phyloP scores from a whole-genome alignment of 2,888 invertebrate genomes.

The Venusia cambrica region DNA sequence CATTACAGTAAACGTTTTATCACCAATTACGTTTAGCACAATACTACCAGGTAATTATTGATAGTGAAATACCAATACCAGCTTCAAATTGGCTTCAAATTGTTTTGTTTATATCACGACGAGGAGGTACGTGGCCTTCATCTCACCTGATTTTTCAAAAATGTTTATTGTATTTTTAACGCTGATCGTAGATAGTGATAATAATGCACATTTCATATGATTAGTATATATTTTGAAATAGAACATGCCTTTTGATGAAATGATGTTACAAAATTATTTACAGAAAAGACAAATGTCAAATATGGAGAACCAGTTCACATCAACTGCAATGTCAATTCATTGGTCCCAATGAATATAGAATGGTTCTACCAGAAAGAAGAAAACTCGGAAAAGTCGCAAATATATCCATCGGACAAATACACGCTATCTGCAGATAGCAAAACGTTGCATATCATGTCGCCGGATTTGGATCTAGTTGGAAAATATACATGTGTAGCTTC shows the following conservation, averaged over 20 bases:
- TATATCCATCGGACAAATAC: slow-evolving; percentile 8
- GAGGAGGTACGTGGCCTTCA: too few species aligned
- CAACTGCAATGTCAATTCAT: slow-evolving; percentile 1
- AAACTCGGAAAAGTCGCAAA: slow-evolving; percentile 1
- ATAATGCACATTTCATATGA: too few species aligned
- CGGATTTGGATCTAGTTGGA: slow-evolving; percentile 16
- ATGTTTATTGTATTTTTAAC: too few species aligned
- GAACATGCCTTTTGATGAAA: too few species aligned
- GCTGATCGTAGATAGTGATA: too few species aligned
- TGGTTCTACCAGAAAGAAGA: slow-evolving; percentile 15
- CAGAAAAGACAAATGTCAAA: slow-evolving; percentile 7
- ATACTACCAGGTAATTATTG: slow-evolving; percentile 8
- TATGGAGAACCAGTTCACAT: slow-evolving; percentile 4
- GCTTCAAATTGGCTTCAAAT: too few species aligned
- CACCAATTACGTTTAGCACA: slow-evolving; percentile 13
- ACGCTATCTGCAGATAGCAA: slow-evolving; percentile 8
- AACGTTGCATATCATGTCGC: slow-evolving; percentile 9
- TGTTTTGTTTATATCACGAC: too few species aligned
- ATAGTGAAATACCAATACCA: too few species aligned
- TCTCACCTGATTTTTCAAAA: too few species aligned
- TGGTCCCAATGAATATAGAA: slow-evolving; percentile 8
- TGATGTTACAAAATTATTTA: too few species aligned
- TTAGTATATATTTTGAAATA: too few species aligned
- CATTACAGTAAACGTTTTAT: too few species aligned
- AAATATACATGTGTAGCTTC: slow-evolving; percentile 23